Evolutionary conservation across 1,140 invertebrate species (phyloP), one percentile per base, ranked within the genome.

Genomic region (Scaptodrosophila lebanonensis): DNA sequence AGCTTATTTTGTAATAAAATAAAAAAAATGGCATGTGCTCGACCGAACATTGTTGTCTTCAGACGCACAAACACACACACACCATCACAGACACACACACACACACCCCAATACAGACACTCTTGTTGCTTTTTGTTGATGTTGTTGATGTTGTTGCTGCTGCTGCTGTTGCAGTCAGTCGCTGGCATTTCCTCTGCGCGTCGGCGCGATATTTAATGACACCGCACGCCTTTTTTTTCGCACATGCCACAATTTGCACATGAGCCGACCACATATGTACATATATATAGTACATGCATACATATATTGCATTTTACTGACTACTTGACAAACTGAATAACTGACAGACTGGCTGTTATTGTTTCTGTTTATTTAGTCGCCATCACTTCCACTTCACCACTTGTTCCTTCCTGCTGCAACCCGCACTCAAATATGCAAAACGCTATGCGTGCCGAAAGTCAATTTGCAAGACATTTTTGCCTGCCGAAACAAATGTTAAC

Each of bases 1-100:
- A 75, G 75, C 66, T 82, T 79, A 82, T 82, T 73, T 82, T 82
- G 75, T 82, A 82, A 82, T 66, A 82, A 79, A 33, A 25, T 3
- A 25, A 8, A 38, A 75, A 82, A 82, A 82, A 69, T 83, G 58
- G 75, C 75, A 70, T 75, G 61, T 75, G 49, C 61, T 68, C 57
- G 53, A 70, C 47, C 56, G 56, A 12, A 47, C 52, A 64, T 53
- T 54, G 52, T 52, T 59, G 59, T 50, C 64, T 56, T 42, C 54
- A 58, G 44, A 63, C 60, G 42, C 38, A 58, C 27, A 45, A 51
- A 20, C 22, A 58, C 47, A 58, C 30, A 50, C 12, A 22, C 5
- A 39, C 33, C 18, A 1, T 15, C 13, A 32, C 1, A 35, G 36
- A 32, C 27, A 49, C 30, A 33, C 32, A 61, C 0, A 51, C 4